Evolutionary conservation across 1,140 invertebrate species (phyloP).

Genomic region (Bathynomus jamesi): DNA sequence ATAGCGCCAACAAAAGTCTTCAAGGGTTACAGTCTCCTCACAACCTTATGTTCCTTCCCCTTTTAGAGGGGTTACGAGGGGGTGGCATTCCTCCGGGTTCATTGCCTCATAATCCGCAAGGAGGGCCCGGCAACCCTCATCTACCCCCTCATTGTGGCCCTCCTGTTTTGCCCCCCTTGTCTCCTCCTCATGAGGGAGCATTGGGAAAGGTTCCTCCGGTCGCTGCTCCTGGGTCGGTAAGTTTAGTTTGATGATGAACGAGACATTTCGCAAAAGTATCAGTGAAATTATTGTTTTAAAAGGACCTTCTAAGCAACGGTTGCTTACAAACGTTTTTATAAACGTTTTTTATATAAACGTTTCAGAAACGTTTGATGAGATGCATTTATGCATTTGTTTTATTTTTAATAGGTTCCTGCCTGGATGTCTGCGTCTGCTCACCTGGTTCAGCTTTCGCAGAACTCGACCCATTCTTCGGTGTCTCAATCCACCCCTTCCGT

Average conservation of each 20-base stretch:
- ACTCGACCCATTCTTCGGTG: conserved; percentile 12
- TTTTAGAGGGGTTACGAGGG: conserved; percentile 50
- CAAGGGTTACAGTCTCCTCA: conserved; percentile 41
- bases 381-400: no score
- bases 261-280: no score
- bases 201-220: conserved; percentile 19
- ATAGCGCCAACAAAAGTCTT: conserved; percentile 21
- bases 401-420: conserved; percentile 28
- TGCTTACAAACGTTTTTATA: no score
- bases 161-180: conserved; percentile 43
- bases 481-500: conserved; percentile 17
- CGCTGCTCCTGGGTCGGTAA: conserved; percentile 19
- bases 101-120: conserved; percentile 15
- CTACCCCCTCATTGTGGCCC: conserved; percentile 44
- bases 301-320: no score
- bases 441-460: conserved; percentile 32
- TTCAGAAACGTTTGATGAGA: no score
- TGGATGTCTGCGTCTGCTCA: conserved; percentile 37
- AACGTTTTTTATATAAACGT: no score
- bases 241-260: background rate
- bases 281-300: no score
- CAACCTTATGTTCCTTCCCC: conserved; percentile 53
- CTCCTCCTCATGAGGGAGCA: conserved; percentile 51
- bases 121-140: conserved; percentile 31
- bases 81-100: conserved; percentile 39